phyloP scores from a whole-genome alignment of 2,888 invertebrate genomes.

The Lamellibrachia columna region DNA sequence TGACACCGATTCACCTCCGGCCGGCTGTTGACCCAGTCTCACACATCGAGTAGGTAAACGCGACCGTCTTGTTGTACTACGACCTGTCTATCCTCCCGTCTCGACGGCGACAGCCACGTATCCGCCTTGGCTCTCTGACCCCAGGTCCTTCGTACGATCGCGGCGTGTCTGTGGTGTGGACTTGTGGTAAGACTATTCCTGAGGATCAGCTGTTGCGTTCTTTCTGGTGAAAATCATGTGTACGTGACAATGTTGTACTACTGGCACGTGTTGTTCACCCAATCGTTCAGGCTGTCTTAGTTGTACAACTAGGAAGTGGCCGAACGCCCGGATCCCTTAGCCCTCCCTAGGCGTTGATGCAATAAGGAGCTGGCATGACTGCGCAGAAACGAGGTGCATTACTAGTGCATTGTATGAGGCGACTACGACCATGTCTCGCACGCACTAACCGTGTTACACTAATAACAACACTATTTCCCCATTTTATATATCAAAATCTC shows the following conservation, averaged over 20 bases:
- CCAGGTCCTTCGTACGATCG: not conserved
- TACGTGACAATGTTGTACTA: not conserved
- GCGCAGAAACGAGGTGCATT: not conserved
- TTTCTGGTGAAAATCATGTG: not conserved
- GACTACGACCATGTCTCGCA: too few species aligned
- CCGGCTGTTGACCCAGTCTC: not conserved
- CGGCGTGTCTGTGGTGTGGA: not conserved
- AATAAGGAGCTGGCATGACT: not conserved
- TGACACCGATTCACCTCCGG: not conserved
- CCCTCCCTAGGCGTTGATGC: not conserved
- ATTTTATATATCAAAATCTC: too few species aligned
- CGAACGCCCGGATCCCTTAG: not conserved
- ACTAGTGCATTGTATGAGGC: not conserved
- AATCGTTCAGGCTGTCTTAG: not conserved
- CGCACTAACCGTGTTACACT: too few species aligned
- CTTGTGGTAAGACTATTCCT: not conserved
- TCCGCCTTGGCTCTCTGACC: not conserved
- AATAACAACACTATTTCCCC: too few species aligned
- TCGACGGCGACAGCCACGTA: not conserved
- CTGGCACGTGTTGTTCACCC: not conserved
- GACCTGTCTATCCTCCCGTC: not conserved
- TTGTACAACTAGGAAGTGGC: not conserved
- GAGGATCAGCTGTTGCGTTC: slow-evolving; percentile 8
- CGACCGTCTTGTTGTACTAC: not conserved
- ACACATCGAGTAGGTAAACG: not conserved